Percentiles rank a stretch among this genome's conserved stretches.
phyloP scores from a whole-genome alignment of 2,888 invertebrate genomes.

The Pachycephus smyrnensis region DNA sequence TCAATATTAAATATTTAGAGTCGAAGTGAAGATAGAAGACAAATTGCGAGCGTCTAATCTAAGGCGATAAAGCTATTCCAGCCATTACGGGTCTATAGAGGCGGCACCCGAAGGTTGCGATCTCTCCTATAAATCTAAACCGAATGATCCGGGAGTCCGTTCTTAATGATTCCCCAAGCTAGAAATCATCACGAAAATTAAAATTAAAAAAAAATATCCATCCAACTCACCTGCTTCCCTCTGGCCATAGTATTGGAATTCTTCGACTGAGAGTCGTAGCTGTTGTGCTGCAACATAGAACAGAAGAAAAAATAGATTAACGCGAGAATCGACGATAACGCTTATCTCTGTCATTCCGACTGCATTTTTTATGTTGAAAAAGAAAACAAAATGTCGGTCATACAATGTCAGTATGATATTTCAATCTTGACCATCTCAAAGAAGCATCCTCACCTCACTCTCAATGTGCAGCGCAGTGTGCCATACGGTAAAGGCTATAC shows the following conservation, averaged over 20 bases:
- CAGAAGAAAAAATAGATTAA: conserved; percentile 1
- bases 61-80: conserved; percentile 24
- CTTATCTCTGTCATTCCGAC: background rate
- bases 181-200: background rate
- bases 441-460: conserved; percentile 62
- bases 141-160: too few species aligned
- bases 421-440: too few species aligned
- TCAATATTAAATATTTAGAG: conserved; percentile 48
- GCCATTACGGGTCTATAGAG: too few species aligned
- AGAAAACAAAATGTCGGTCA: background rate
- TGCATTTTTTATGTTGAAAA: background rate
- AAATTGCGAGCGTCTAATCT: conserved; percentile 36
- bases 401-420: too few species aligned
- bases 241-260: conserved; percentile 32
- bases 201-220: background rate
- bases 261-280: conserved; percentile 57
- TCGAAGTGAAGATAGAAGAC: conserved; percentile 24
- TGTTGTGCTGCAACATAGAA: conserved; percentile 60
- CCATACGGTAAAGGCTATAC: conserved; percentile 81
- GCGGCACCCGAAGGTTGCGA: too few species aligned
- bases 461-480: conserved; percentile 80
- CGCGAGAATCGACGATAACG: background rate
- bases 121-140: too few species aligned
- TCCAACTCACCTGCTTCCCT: conserved; percentile 41
- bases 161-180: background rate